Evolutionary conservation across 1,140 invertebrate genomes (phyloP).

Genomic region (Drosophila truncata): DNA sequence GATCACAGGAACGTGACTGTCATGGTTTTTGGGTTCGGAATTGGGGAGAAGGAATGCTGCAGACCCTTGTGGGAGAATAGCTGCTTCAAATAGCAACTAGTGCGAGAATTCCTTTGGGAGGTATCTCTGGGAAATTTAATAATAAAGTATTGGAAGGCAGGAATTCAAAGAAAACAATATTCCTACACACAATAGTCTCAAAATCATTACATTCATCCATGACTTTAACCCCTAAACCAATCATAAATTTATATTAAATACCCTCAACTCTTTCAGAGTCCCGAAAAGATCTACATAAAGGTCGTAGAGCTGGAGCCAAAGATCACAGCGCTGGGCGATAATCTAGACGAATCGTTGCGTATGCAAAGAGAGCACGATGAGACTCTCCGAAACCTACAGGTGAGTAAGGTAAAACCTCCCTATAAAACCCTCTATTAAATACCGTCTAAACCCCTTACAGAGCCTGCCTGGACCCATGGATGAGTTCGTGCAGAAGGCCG

Average conservation of each 20-base stretch:
- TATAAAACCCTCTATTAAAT: too few species aligned
- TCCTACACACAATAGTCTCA: too few species aligned
- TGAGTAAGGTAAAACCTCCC: slow-evolving; percentile 77
- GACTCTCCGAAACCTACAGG: slow-evolving; percentile 93
- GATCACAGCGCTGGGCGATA: slow-evolving; percentile 92
- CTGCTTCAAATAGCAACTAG: not conserved
- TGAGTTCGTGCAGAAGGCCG: slow-evolving; percentile 94
- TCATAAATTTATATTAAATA: not conserved
- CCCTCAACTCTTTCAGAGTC: slow-evolving; percentile 88
- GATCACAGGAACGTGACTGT: slow-evolving; percentile 64
- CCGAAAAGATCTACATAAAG: slow-evolving; percentile 93
- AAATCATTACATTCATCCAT: not conserved
- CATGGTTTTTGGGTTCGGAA: slow-evolving; percentile 31
- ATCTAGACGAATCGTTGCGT: slow-evolving; percentile 90
- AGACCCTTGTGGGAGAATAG: slow-evolving; percentile 16
- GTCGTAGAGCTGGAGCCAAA: slow-evolving; percentile 94
- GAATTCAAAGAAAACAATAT: not conserved
- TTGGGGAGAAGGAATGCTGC: slow-evolving; percentile 15
- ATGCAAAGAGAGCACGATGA: slow-evolving; percentile 93
- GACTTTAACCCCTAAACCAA: not conserved
- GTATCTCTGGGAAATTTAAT: not conserved
- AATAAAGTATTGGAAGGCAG: not conserved
- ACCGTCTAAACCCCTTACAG: slow-evolving; percentile 85
- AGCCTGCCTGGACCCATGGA: slow-evolving; percentile 96
- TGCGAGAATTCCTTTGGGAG: not conserved